Base-by-base conservation (phyloP, 2,888 invertebrate genomes). In the Mylabris sibirica region DNA sequence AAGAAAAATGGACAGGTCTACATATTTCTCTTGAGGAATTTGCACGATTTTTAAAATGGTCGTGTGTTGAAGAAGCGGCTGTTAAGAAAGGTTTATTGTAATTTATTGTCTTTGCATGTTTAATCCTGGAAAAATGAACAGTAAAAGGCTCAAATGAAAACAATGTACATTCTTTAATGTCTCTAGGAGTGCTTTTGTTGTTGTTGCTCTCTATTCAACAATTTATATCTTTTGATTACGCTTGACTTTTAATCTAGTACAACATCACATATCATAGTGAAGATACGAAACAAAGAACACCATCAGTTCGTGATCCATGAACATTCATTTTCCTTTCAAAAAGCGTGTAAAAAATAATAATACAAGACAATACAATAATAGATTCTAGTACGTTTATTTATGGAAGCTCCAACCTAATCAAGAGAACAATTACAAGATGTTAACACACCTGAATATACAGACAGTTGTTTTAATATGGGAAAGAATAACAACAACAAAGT, bases 401-500 rank as follows among this genome's bases (percentile, higher is more conserved):
- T 30, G 30, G 30, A 30, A 30, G 30, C 30, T 30, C 30, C n/a
- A 17, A 44, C n/a, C 22, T 12, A 53, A 53, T 53, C 53, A 24
- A 53, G 24, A 53, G 24, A 24, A 20, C 24, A 53, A 53, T 24
- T 53, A 24, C 11, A 24, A 1, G 22, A 12, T 53, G 22, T 24
- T 11, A 22, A 22, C 60, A 59, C 70, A 72, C 68, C 68, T 70
- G 72, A 63, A 66, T 68, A 66, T 49, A 49, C 61, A 68, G 17
- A 49, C 64, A 60, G 68, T 60, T 72, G 71, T 68, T 72, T 69
- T 66, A 66, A 24, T 64, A 68, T 67, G 65, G 69, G 67, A 67
- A 71, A 65, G 65, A 72, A 72, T 72, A 72, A 70, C 67, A 74
- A 53, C 12, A 20, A 53, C 5, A 20, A 24, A 75, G 74, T 71